Percentiles rank a stretch among this genome's conserved stretches.
Conservation (phyloP, 2,797 vertebrate genomes). For the Anniella stebbinsi region DNA sequence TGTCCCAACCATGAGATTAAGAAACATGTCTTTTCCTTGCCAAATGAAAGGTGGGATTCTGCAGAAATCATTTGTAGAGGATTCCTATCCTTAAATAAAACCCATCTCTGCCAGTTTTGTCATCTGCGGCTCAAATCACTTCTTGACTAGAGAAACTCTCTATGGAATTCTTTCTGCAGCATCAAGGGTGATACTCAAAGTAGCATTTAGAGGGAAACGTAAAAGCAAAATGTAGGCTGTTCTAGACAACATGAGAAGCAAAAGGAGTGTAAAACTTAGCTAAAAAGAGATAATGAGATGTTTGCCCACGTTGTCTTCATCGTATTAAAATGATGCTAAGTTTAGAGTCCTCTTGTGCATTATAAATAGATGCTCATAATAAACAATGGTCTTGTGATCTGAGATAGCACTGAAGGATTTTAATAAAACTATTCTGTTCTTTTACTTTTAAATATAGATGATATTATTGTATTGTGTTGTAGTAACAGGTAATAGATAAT, state of each 20-base stretch:
- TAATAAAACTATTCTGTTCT: background rate
- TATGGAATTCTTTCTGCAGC: background rate
- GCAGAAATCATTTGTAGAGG: background rate
- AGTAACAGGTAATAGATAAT: background rate
- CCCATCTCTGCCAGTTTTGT: background rate
- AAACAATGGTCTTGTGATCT: background rate
- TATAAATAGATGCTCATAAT: background rate
- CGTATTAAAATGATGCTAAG: background rate
- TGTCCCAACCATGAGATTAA: background rate
- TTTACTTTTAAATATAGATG: background rate
- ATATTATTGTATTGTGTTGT: too few species aligned
- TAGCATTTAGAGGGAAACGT: background rate
- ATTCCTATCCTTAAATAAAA: background rate
- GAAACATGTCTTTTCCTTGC: background rate
- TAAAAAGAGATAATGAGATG: background rate
- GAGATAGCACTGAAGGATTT: background rate
- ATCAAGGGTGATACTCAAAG: background rate
- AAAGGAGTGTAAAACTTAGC: background rate
- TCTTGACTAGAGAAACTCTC: background rate
- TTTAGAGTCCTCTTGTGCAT: rapidly evolving
- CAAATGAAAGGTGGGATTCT: background rate
- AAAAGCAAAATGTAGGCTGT: background rate
- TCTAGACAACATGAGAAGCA: background rate
- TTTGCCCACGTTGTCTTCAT: background rate
- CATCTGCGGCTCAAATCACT: background rate